Evolutionary conservation across 2,797 vertebrate genomes (phyloP), one percentile per base, ranked within the genome.

Genomic region (Spinus pinus): DNA sequence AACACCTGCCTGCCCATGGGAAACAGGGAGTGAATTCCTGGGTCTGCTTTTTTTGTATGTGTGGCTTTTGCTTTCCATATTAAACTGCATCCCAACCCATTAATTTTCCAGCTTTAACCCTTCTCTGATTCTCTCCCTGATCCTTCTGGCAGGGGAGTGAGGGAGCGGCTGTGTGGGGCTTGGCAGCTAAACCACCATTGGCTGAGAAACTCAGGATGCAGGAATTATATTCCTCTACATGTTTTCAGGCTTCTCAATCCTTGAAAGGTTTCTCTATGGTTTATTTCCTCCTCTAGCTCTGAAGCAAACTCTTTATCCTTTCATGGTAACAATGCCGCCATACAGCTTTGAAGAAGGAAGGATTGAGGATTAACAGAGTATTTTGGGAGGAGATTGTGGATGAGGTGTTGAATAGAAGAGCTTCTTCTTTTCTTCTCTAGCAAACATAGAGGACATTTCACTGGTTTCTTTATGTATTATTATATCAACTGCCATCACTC

Each of bases 131-230:
- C 27, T 10, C 41, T 46, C 49, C 22, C 17, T 31, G 27, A 21
- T 54, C 27, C 41, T 31, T 8, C 50, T 66, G 28, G 41, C 5
- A n/a, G 14, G 41, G 33, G 18, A 47, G 9, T 14, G 33, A 39
- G 33, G 33, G 28, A 47, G 22, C 0, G 0, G 23, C 28, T n/a
- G 7, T 47, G 42, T n/a, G 24, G 8, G 53, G 30, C 30, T 57
- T 19, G 33, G 28, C 3, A 2, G 9, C 5, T 80, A 49, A 80
- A 67, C 35, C 12, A 58, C 4, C 61, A 23, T 2, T 49, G 44
- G 7, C 24, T 67, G 35, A 49, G 15, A 67, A 57, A 57, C 30
- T 57, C 53, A 57, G 53, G 35, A 24, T 49, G 12, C 30, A 58
- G 77, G 30, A 23, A 69, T 69, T 50, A 24, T 16, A 16, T 58